These are phyloP conservation scores for Yponomeuta malinellus DNA, from an alignment of 2,888 invertebrate species.

Conservation along the genomic window DNA sequence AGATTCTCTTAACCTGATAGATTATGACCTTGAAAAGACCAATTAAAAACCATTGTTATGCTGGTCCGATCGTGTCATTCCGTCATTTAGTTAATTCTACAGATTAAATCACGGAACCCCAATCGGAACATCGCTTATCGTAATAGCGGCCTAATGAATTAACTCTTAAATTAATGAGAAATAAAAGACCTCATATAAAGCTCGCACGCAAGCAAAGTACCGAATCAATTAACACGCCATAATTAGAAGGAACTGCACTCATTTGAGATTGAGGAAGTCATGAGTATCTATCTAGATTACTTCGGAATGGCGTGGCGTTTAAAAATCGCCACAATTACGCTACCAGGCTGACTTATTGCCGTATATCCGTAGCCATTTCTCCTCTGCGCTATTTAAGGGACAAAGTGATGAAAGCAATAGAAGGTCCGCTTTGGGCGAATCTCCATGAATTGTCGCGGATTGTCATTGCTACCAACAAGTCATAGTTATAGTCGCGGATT, in stretches of 20 bases:
- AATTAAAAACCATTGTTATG: no score
- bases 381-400: neutral
- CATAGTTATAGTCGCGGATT: no score
- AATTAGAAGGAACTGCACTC: neutral
- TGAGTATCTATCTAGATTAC: neutral
- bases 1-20: no score
- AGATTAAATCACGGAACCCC: no score
- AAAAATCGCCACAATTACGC: constrained; percentile 15
- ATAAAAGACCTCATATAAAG: neutral
- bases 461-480: no score
- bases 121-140: no score
- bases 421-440: neutral
- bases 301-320: constrained; percentile 11
- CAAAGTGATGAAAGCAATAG: neutral
- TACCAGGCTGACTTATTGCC: constrained; percentile 12
- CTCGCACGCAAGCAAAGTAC: neutral
- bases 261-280: neutral
- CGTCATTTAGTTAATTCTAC: no score
- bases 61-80: no score
- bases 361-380: constrained; percentile 6
- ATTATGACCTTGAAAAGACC: no score
- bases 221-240: neutral
- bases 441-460: no score
- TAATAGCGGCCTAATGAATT: no score
- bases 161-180: neutral